Conservation (phyloP, 2,888 invertebrate species). For the Eupithecia tripunctaria region DNA sequence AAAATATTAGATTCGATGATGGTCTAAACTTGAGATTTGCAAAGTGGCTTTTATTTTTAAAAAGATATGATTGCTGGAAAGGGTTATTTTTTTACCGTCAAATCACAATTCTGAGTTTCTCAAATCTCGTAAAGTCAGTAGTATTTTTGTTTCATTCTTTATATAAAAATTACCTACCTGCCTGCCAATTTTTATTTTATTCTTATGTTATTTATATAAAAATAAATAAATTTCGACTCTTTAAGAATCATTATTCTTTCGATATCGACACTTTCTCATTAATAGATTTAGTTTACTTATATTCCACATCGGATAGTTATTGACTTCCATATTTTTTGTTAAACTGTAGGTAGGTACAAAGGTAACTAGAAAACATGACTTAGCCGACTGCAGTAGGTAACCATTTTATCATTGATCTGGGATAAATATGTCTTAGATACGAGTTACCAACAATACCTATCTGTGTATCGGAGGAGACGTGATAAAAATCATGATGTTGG, state of each 20-base stretch:
- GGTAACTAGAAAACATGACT: neutral
- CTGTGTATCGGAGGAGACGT: neutral
- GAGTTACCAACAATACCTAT: conserved; percentile 18
- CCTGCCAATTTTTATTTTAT: no score
- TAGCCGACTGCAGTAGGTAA: conserved; percentile 9
- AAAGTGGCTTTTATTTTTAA: neutral
- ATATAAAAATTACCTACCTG: no score
- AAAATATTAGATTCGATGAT: conserved; percentile 36
- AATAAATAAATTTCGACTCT: no score
- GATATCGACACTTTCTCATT: neutral
- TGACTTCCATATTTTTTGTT: neutral
- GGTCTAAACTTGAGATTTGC: conserved; percentile 16
- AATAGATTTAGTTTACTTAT: neutral
- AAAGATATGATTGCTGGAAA: neutral
- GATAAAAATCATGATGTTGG: conserved; percentile 1
- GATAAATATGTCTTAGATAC: conserved; percentile 44
- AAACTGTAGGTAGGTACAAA: neutral
- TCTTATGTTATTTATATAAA: no score
- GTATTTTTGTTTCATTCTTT: neutral
- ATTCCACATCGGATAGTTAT: neutral
- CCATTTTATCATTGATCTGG: conserved; percentile 36
- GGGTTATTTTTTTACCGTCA: neutral
- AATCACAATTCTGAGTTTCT: neutral
- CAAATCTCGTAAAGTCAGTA: no score
- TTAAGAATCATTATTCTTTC: neutral